Base-by-base conservation (phyloP, 2,113 vertebrate genomes). In the Syngnathoides biaculeatus region DNA sequence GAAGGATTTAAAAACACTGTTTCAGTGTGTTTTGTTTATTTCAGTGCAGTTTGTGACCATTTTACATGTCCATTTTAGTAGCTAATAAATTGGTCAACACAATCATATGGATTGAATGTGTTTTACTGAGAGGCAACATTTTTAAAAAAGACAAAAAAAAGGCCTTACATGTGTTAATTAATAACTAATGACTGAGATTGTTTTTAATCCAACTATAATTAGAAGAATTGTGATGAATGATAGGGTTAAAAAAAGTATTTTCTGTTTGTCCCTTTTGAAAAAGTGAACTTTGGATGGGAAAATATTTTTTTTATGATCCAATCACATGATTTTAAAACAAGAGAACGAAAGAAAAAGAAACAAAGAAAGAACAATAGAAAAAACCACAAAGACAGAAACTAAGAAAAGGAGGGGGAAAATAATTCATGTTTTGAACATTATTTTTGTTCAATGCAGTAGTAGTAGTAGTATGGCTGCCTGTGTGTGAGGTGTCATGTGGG, bases 401-500 rank as follows among this genome's bases (percentile, higher is more conserved):
- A n/a, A 22, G 12, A 26, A 19, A 17, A 47, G 45, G 45, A 17
- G 17, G 2, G 6, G 6, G 6, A 10, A 27, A 53, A 42, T 48
- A 42, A 50, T 75, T 66, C 9, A 74, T 69, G 48, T 76, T 67
- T 78, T 71, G 47, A 48, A 67, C 68, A 75, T 78, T 73, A 64
- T 77, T 81, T 71, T 71, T 74, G 43, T 17, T 75, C 22, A n/a
- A 79, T n/a, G 12, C 27, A 56, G 24, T 57, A 45, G 22, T 27
- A 56, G 53, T 59, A 39, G 17, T 59, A 59, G 14, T 59, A 39
- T 24, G 19, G n/a, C 38, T 62, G 12, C 39, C 19, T 42, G 35
- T 7, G 15, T 43, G 13, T 69, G 84, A 82, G 79, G 75, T 85
- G 80, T 86, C 78, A 69, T 76, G 83, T 77, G 79, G 82, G 80